Conservation (phyloP, 2,888 invertebrate genomes). For the Phasia obesa region DNA sequence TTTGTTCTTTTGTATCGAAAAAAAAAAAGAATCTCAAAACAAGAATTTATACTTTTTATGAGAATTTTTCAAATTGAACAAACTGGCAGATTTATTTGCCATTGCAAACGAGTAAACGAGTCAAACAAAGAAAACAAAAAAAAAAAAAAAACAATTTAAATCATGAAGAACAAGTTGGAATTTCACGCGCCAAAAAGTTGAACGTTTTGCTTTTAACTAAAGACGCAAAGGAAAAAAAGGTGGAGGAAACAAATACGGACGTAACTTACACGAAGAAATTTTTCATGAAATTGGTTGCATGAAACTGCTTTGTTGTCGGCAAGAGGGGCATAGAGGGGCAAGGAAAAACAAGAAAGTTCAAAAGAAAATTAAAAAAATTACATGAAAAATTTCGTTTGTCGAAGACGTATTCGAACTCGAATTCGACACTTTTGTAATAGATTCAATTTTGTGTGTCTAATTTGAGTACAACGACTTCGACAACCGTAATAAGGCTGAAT, state of each 20-base stretch:
- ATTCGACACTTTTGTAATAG: too few relatives aligned
- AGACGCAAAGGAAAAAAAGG: slow-evolving; percentile 3
- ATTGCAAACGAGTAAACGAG: slow-evolving; percentile 36
- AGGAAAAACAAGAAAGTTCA: too few relatives aligned
- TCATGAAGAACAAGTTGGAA: slow-evolving; percentile 39
- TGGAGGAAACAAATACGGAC: not conserved
- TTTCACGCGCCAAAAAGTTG: slow-evolving; percentile 58
- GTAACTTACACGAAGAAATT: too few relatives aligned
- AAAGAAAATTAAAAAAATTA: too few relatives aligned
- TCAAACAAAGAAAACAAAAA: slow-evolving; percentile 28
- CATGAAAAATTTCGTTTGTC: too few relatives aligned
- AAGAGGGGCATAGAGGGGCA: too few relatives aligned
- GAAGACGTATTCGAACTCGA: too few relatives aligned
- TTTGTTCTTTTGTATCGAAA: slow-evolving; percentile 11
- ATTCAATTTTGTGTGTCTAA: too few relatives aligned
- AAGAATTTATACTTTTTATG: slow-evolving; percentile 61
- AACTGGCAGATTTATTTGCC: slow-evolving; percentile 48
- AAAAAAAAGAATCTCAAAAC: slow-evolving; percentile 41
- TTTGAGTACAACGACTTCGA: too few relatives aligned
- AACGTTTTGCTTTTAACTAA: not conserved
- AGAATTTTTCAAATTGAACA: slow-evolving; percentile 57
- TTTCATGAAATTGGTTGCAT: too few relatives aligned
- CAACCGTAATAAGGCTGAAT: too few relatives aligned
- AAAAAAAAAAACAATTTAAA: slow-evolving; percentile 10
- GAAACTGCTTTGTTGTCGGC: too few relatives aligned